These are phyloP conservation scores for Lordiphosa clarofinis DNA, from an alignment of 1,140 invertebrate species.

Conservation along the genomic window DNA sequence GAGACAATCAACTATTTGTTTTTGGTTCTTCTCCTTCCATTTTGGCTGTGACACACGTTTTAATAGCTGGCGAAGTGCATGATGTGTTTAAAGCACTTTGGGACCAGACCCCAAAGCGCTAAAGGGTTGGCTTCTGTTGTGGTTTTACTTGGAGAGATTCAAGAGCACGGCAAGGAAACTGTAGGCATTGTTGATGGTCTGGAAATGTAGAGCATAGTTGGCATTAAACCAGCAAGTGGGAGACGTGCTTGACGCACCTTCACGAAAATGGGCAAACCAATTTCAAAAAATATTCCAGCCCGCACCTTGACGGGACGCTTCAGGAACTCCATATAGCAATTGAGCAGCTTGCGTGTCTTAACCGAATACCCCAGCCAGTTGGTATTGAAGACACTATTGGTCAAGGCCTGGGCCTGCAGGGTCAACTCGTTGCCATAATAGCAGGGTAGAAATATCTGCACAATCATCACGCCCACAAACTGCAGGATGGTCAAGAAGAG, in stretches of 20 bases:
- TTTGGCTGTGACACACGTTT: conserved; percentile 59
- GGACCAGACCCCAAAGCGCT: conserved; percentile 16
- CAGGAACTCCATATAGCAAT: conserved; percentile 64
- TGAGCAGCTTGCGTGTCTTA: conserved; percentile 57
- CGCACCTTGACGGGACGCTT: conserved; percentile 56
- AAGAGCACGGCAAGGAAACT: conserved; percentile 66
- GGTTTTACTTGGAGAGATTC: conserved; percentile 60
- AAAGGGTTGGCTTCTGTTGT: conserved; percentile 26
- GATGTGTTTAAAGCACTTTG: conserved; percentile 11
- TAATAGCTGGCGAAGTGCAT: conserved; percentile 59
- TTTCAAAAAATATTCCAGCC: conserved; percentile 66
- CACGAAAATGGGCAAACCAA: conserved; percentile 68
- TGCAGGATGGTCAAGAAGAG: conserved; percentile 60
- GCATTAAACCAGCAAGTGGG: background rate
- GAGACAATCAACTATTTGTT: background rate
- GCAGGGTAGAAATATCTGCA: conserved; percentile 70
- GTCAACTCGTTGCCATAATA: conserved; percentile 70
- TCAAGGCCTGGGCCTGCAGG: conserved; percentile 46
- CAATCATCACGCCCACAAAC: conserved; percentile 57
- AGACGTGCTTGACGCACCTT: conserved; percentile 39
- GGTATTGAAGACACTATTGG: conserved; percentile 53
- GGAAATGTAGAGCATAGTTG: conserved; percentile 2
- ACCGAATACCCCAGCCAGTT: conserved; percentile 65
- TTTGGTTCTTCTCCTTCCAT: conserved; percentile 8
- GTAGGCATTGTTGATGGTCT: conserved; percentile 75